Evolutionary conservation across 1,140 invertebrate genomes (phyloP), one percentile per base, ranked within the genome.

Genomic region (Drosophila carrolli): DNA sequence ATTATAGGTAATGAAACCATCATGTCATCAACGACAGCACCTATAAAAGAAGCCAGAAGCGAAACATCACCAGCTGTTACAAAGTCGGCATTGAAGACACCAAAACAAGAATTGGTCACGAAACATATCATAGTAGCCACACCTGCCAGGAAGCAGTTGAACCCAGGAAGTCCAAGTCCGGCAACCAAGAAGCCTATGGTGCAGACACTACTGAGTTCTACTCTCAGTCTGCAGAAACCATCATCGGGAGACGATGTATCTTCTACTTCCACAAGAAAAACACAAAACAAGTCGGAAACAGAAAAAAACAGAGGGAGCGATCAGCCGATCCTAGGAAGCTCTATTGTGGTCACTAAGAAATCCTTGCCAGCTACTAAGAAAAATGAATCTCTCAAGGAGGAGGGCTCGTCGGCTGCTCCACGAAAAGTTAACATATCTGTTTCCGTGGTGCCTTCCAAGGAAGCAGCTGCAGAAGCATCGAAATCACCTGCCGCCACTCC

Each of bases 351-450:
- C 5, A 67, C 54, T 0, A 76, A 59, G 14, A 76, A 67, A 5
- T 5, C 70, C 5, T 7, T 37, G 8, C 19, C 40, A 16, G 35
- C 29, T 2, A 27, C 16, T 11, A 37, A 57, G 16, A 63, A 38
- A 7, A 9, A 6, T 37, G 53, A 70, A 46, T 8, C 40, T 19
- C 1, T n/a, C 11, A 74, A 57, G 9, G 48, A 43, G 0, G 46
- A 63, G 5, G 53, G 3, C 13, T 23, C 48, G 3, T 3, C 41
- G n/a, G 29, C 38, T 16, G 29, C 16, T 14, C 47, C n/a, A 2
- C 54, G 61, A 23, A 50, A 76, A 43, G 73, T 76, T 0, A 76
- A 67, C 16, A 76, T 76, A 43, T 76, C 73, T 1, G 73, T 76
- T 10, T 43, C 60, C 4, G 54, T 76, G 16, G 9, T 76, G 10